These are phyloP conservation scores for Sylvicola fuscatus DNA, from an alignment of 2,888 invertebrate species.

Conservation along the genomic window DNA sequence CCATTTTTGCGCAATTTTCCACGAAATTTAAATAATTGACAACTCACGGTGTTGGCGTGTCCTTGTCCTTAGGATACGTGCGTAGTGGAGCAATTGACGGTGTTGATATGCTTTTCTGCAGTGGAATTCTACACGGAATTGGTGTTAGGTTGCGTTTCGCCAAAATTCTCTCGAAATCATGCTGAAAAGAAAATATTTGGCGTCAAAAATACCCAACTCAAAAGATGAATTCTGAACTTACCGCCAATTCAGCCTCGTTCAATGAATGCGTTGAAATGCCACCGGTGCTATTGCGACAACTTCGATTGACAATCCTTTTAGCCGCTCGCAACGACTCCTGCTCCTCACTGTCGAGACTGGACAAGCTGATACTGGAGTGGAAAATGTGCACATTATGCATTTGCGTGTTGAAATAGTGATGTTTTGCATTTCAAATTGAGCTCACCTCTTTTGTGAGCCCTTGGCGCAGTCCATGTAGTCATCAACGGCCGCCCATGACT, in stretches of 20 bases:
- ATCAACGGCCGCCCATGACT: conserved; percentile 79
- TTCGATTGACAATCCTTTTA: conserved; percentile 23
- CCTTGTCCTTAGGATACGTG: conserved; percentile 10
- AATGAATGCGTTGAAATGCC: conserved; percentile 55
- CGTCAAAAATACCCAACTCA: neutral
- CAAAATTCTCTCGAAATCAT: conserved; percentile 24
- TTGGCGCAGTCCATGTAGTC: conserved; percentile 36
- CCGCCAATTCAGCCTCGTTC: conserved; percentile 73
- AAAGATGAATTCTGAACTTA: conserved; percentile 21
- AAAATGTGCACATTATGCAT: too few relatives aligned
- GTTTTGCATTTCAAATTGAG: conserved; percentile 2
- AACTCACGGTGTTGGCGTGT: too few relatives aligned
- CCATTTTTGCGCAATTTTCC: too few relatives aligned
- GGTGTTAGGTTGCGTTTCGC: conserved; percentile 29
- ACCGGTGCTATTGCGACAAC: conserved; percentile 30
- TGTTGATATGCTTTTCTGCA: conserved; percentile 80
- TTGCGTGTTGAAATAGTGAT: neutral
- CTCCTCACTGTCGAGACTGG: conserved; percentile 72
- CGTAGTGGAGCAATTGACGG: conserved; percentile 64
- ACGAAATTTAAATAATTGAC: too few relatives aligned
- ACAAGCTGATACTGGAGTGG: conserved; percentile 51
- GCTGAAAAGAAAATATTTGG: conserved; percentile 8
- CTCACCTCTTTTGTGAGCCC: conserved; percentile 32
- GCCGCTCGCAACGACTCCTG: conserved; percentile 38
- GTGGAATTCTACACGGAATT: conserved; percentile 42